A percentile compares a stretch with the other conserved stretches of the same genome.
Conservation (phyloP, 1,140 invertebrate genomes). For the Heliothis virescens region DNA sequence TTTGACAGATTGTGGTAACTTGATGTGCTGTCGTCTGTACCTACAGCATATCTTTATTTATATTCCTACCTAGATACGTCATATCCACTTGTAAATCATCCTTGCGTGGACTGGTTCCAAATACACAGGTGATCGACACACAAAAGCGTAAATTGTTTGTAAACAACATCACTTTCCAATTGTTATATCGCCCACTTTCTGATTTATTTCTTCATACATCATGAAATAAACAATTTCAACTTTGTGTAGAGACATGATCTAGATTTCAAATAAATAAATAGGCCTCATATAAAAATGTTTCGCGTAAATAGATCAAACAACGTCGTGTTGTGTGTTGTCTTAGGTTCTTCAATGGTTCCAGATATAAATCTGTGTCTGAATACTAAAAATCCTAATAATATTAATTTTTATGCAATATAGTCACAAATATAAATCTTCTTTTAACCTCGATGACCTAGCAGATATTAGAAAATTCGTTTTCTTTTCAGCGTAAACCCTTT, state of each 20-base stretch:
- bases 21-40: no score
- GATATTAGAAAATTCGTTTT: no score
- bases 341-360: neutral
- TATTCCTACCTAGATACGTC: neutral
- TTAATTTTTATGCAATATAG: no score
- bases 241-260: slow-evolving; percentile 2
- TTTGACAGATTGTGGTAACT: no score
- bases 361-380: no score
- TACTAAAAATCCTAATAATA: no score
- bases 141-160: slow-evolving; percentile 11
- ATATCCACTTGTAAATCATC: neutral
- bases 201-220: neutral
- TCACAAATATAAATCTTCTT: no score
- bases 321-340: no score
- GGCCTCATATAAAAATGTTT: slow-evolving; percentile 13
- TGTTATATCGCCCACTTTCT: neutral
- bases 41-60: no score
- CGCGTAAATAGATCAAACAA: slow-evolving; percentile 26
- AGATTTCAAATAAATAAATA: slow-evolving; percentile 35
- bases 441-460: no score
- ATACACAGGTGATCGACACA: neutral
- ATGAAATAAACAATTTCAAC: neutral
- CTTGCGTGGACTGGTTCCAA: neutral
- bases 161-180: neutral
- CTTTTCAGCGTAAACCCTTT: neutral